Evolutionary conservation across 2,113 vertebrate species (phyloP).

Genomic region (Agapornis roseicollis): DNA sequence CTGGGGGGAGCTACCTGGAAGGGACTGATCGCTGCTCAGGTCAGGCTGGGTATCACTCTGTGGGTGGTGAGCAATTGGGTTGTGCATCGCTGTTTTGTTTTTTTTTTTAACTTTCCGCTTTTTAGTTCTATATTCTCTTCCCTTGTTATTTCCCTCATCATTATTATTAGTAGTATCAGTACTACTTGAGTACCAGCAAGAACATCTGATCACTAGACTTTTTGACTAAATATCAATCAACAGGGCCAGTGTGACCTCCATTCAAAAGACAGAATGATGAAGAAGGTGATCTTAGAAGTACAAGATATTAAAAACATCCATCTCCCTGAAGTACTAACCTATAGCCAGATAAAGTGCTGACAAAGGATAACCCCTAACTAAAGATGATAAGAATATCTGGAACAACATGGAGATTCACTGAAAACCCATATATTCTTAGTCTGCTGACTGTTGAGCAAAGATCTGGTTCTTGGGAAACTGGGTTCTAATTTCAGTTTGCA

Average conservation of each 20-base stretch:
- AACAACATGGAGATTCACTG: not conserved
- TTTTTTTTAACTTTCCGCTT: too few relatives aligned
- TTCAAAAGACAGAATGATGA: not conserved
- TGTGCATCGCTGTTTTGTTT: too few relatives aligned
- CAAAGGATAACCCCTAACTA: not conserved
- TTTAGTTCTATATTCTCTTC: too few relatives aligned
- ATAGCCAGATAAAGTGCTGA: not conserved
- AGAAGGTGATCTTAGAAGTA: not conserved
- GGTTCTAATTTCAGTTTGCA: not conserved
- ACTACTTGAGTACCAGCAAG: not conserved
- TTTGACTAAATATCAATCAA: not conserved
- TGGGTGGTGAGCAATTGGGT: too few relatives aligned
- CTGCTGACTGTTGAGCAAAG: not conserved
- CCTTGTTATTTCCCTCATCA: too few relatives aligned
- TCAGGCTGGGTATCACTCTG: too few relatives aligned
- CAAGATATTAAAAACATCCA: not conserved
- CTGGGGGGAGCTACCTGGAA: too few relatives aligned
- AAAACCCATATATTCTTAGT: not conserved
- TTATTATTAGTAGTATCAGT: not conserved
- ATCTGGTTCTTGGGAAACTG: not conserved
- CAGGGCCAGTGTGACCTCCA: rapidly evolving
- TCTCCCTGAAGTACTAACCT: not conserved
- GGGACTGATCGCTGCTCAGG: too few relatives aligned
- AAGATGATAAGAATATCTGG: not conserved
- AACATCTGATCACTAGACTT: not conserved